Evolutionary conservation across 2,888 invertebrate genomes (phyloP).

Genomic region (Chrysina gloriosa): DNA sequence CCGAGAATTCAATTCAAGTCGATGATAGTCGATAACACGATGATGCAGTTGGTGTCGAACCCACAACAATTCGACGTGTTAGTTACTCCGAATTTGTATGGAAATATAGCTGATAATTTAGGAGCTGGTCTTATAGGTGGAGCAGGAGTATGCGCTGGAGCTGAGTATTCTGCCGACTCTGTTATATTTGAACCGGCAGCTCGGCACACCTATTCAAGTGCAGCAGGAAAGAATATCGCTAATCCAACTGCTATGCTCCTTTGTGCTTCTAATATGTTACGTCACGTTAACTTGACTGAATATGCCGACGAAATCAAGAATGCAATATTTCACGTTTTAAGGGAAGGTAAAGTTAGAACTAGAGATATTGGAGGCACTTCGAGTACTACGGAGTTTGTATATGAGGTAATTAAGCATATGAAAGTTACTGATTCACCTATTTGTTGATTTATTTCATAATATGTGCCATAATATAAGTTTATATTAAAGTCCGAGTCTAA

Average conservation of each 20-base stretch:
- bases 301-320: constrained; percentile 82
- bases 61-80: constrained; percentile 97
- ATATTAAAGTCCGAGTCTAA: too few species aligned
- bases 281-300: constrained; percentile 86
- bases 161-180: constrained; percentile 87
- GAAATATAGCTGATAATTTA: constrained; percentile 94
- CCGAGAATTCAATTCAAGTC: constrained; percentile 90
- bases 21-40: constrained; percentile 97
- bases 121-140: constrained; percentile 96
- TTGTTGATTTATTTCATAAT: background rate
- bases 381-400: constrained; percentile 89
- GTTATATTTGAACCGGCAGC: constrained; percentile 90
- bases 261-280: constrained; percentile 87
- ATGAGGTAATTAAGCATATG: constrained; percentile 77
- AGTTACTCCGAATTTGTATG: constrained; percentile 96
- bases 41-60: constrained; percentile 96
- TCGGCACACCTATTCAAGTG: constrained; percentile 89
- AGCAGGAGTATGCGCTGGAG: constrained; percentile 94
- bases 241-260: constrained; percentile 95
- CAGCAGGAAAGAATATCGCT: constrained; percentile 91
- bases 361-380: constrained; percentile 93
- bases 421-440: background rate
- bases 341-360: constrained; percentile 87
- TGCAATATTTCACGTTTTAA: constrained; percentile 82
- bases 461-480: too few species aligned